Conservation (phyloP, 2,888 invertebrate species). For the Heteropelma amictum region DNA sequence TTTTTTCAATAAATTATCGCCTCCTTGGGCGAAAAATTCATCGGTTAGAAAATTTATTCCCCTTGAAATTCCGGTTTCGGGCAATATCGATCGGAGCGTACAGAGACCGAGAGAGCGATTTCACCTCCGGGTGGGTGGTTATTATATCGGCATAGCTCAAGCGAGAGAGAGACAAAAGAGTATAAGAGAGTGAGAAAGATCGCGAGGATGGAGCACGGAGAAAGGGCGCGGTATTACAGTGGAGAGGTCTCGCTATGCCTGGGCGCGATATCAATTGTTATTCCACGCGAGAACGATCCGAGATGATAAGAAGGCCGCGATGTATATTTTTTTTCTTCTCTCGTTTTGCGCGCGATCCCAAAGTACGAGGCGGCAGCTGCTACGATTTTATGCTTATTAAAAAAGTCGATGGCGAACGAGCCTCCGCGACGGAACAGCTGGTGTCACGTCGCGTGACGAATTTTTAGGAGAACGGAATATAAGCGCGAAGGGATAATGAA, state of each 20-base stretch:
- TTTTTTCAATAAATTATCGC: slow-evolving; percentile 40
- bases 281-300: slow-evolving; percentile 60
- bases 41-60: slow-evolving; percentile 48
- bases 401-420: slow-evolving; percentile 56
- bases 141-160: slow-evolving; percentile 55
- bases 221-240: slow-evolving; percentile 24
- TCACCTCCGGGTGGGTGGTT: slow-evolving; percentile 45
- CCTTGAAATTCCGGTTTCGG: slow-evolving; percentile 49
- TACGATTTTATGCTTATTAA: slow-evolving; percentile 68
- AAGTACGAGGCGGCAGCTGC: slow-evolving; percentile 62
- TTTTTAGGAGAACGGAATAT: slow-evolving; percentile 59
- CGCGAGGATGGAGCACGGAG: neutral
- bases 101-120: slow-evolving; percentile 6
- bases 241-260: slow-evolving; percentile 19
- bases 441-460: slow-evolving; percentile 67
- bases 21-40: slow-evolving; percentile 20
- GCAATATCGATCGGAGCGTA: slow-evolving; percentile 48
- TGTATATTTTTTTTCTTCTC: slow-evolving; percentile 60
- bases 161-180: slow-evolving; percentile 4
- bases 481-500: slow-evolving; percentile 50
- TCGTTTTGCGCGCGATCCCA: slow-evolving; percentile 55
- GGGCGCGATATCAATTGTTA: slow-evolving; percentile 60
- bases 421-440: slow-evolving; percentile 59
- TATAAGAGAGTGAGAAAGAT: slow-evolving; percentile 10
- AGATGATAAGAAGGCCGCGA: slow-evolving; percentile 58